These are phyloP conservation scores for Thereva unica DNA, from an alignment of 2,888 invertebrate genomes.

Conservation along the genomic window DNA sequence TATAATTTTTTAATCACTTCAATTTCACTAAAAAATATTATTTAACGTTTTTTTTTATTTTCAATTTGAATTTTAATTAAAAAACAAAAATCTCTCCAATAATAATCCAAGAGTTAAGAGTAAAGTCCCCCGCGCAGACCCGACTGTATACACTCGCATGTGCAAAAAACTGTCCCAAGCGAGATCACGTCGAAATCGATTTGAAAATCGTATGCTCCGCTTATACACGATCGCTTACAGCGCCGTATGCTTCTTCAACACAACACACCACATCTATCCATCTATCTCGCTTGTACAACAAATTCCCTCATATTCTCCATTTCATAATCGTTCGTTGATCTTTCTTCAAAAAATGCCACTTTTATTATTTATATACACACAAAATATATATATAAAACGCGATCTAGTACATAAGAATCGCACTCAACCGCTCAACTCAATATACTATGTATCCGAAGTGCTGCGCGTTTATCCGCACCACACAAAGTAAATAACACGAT, in stretches of 20 bases:
- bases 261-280: neutral
- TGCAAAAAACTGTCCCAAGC: no score
- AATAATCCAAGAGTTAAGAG: constrained; percentile 1
- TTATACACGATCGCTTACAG: no score
- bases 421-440: no score
- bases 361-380: neutral
- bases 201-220: constrained; percentile 8
- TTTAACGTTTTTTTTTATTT: no score
- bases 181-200: constrained; percentile 2
- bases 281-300: neutral
- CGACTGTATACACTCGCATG: no score
- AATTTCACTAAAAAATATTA: no score
- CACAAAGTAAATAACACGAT: no score
- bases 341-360: constrained; percentile 12
- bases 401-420: neutral
- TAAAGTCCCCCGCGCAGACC: neutral
- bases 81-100: constrained; percentile 1
- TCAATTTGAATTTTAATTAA: neutral
- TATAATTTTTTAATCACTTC: no score
- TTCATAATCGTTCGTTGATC: constrained; percentile 38
- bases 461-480: no score
- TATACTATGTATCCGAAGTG: no score
- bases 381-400: constrained; percentile 4
- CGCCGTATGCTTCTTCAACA: constrained; percentile 6
- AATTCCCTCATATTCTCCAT: constrained; percentile 1